Evolutionary conservation across 1,140 invertebrate genomes (phyloP), one percentile per base, ranked within the genome.

Genomic region (Bombyx mandarina): DNA sequence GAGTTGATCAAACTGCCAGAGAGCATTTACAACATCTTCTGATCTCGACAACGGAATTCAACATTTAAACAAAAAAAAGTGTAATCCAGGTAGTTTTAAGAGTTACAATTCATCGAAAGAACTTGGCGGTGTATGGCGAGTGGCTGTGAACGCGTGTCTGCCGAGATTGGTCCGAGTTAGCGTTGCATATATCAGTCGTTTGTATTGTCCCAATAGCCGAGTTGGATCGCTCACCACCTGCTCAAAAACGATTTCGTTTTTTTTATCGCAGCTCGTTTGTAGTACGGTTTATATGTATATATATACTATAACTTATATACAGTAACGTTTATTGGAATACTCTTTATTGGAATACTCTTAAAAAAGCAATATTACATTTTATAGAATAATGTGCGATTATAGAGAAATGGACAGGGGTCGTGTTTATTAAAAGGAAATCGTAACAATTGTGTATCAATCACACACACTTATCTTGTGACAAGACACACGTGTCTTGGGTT

Each of bases 141-240:
- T 35, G 26, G 26, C 4, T 3, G 26, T 5, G 26, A 35, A 35
- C 26, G 45, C 7, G 45, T 7, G 45, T 47, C 9, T 47, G 8
- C 45, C 8, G 26, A 35, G 26, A 35, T 35, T 35, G 26, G 4
- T 3, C 26, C 2, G 26, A 35, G 2, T 35, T 35, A 35, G 4
- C 48, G 12, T 12, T 49, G n/a, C 8, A 49, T n/a, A 12, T 12
- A 49, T 3, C 9, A n/a, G 7, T 49, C 9, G 8, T 49, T 49
- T 49, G 22, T 49, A n/a, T 49, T 49, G 48, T 49, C 12, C 22
- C 8, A 49, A 49, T 49, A n/a, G 48, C 48, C n/a, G n/a, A n/a
- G 48, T 7, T 12, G n/a, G 48, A 7, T 22, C 48, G n/a, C 8
- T 7, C n/a, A 22, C 8, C 48, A 49, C 48, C 48, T 49, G 48